Evolutionary conservation across 2,888 invertebrate species (phyloP), one percentile per base, ranked within the genome.

Genomic region (Chalcis sispes): DNA sequence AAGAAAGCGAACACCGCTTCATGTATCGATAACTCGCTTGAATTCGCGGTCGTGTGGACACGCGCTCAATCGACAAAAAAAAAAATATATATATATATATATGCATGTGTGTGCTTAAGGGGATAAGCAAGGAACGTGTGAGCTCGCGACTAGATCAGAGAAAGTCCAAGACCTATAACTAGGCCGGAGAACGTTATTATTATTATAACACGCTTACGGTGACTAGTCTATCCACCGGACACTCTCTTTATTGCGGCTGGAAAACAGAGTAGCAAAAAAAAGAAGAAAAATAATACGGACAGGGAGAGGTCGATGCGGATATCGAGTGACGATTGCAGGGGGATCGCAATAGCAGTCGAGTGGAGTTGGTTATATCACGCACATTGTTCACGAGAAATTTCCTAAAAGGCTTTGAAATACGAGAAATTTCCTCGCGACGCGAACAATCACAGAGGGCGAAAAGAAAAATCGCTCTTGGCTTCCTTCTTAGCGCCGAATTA

Each of bases 391-490:
- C 71, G 32, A 62, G 56, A 64, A 72, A 64, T 56, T 46, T 64
- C 72, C 64, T n/a, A n/a, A 23, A 54, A 27, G 72, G 72, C 54
- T 64, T 64, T 72, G 72, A 72, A 72, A 72, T 18, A 25, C 46
- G 72, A 72, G 64, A n/a, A n/a, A 72, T 64, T 61, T 70, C 56
- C n/a, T 29, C 56, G 18, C n/a, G 56, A 27, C n/a, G 29, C 1
- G 54, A 1, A 15, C 5, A 13, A 42, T 23, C 23, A 42, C 36
- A 36, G 23, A 59, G 40, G 15, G n/a, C n/a, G 20, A 7, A 46
- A n/a, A 46, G 64, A 64, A 50, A 59, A 59, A 59, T 59, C 61
- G 5, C 25, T 23, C 20, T 46, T 10, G 36, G 4, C 10, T 36
- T 36, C n/a, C n/a, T n/a, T n/a, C n/a, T n/a, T n/a, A n/a, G n/a